Evolutionary conservation across 2,888 invertebrate species (phyloP), one percentile per base, ranked within the genome.

Genomic region (Quadroppia sp.): DNA sequence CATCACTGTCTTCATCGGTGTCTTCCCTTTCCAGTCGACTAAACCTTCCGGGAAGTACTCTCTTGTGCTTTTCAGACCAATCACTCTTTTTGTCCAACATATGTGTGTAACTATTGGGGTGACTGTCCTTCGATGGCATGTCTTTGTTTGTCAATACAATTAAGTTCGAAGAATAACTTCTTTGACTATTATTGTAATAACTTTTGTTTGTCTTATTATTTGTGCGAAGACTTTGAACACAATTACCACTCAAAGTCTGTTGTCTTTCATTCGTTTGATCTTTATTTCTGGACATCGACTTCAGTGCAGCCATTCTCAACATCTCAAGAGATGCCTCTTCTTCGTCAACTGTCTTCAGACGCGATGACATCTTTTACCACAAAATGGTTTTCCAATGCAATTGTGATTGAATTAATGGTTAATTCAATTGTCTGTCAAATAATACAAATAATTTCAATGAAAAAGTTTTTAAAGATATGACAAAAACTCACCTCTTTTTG

Each of bases 21-120:
- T 69, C 69, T 1, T 69, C 69, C 42, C 42, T n/a, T 42, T 69
- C 69, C 23, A 40, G 42, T 28, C 69, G 69, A 69, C 45, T 69
- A 45, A 69, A 69, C 9, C 69, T 42, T 2, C 45, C 69, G 23
- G 69, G 69, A 69, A 40, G 42, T 2, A 69, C 69, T 42, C 69
- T n/a, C 20, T 64, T 69, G 11, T 45, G 25, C 36, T 69, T 69
- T 15, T 42, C 36, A 25, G 42, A 13, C 1, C 9, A 9, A 42
- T 69, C 20, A 45, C 20, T 42, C 3, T 7, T 42, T 25, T 20
- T 42, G 45, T 45, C 45, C 6, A 25, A 7, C 17, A 69, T 45
- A 45, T 42, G 20, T 28, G 69, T 69, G 36, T 45, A 69, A 45
- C 25, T 64, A 23, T 64, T 32, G 32, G 64, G 36, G 15, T 69